Evolutionary conservation across 1,140 invertebrate species (phyloP), one percentile per base, ranked within the genome.

Genomic region (Aphaenogaster ashmeadi): DNA sequence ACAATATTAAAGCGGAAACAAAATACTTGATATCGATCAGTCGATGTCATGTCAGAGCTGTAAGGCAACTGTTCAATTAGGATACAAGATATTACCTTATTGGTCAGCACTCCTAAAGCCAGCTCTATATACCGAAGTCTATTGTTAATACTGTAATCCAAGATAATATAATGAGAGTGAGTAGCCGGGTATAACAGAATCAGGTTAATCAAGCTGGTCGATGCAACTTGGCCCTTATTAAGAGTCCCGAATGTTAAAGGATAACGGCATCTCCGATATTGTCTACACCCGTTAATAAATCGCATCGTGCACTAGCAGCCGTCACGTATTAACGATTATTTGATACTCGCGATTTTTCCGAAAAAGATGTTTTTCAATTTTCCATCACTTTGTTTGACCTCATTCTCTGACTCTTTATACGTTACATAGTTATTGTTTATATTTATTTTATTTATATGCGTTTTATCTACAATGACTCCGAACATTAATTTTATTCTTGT

Each of bases 171-270:
- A 58, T 41, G 15, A 54, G 44, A 66, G 36, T 15, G 21, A 56
- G 47, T 41, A 18, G 38, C 27, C 67, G 41, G 27, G 18, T 44
- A 74, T 69, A 69, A 50, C 41, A 54, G 41, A 84, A 84, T 84
- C 56, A 21, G 54, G 69, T 84, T 84, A 84, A 74, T 56, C 69
- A 75, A 84, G 62, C 44, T 52, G 44, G 36, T 66, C 60, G 62
- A 69, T 80, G n/a, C 47, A 52, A 67, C 78, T 67, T 62, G 38
- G 41, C 9, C 44, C 47, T 50, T 72, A 60, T 15, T 50, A 50
- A 60, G 54, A 50, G 33, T 75, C 27, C 41, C 41, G 47, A 69
- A 41, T n/a, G 36, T 75, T 62, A 62, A 50, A 62, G 69, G 54
- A 58, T 50, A 58, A 36, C 27, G 38, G 41, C 41, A 44, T 33